Evolutionary conservation across 2,888 invertebrate species (phyloP).

Genomic region (Dichetophora obliterata): DNA sequence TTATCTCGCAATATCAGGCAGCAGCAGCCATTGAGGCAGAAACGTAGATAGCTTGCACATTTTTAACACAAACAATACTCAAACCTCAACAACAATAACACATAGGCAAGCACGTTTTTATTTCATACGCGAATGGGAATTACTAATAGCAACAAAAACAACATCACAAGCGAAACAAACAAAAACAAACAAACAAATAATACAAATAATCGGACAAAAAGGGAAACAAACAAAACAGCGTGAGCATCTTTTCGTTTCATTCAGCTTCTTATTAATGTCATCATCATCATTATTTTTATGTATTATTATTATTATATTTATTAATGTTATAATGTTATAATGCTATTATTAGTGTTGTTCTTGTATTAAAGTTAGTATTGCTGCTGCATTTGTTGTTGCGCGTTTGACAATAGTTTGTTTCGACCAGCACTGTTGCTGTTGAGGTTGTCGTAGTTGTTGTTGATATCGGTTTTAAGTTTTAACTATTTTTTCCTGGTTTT

Average conservation of each 20-base stretch:
- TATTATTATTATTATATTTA: conserved; percentile 3
- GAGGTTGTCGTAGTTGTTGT: background rate
- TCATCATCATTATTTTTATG: background rate
- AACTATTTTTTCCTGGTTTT: conserved; percentile 16
- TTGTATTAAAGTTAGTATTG: background rate
- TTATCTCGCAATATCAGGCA: background rate
- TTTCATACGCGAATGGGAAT: conserved; percentile 38
- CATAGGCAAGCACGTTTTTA: conserved; percentile 37
- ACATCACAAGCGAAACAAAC: background rate
- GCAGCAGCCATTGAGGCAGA: background rate
- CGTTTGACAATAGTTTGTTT: conserved; percentile 9
- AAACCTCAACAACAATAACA: background rate
- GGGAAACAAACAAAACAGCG: conserved; percentile 19
- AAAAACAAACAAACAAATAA: background rate
- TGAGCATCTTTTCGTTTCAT: conserved; percentile 38
- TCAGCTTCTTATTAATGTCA: background rate
- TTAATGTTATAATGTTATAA: background rate
- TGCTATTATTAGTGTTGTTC: conserved; percentile 12
- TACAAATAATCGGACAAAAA: background rate
- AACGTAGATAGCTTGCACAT: background rate
- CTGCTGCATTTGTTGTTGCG: background rate
- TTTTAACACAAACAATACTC: background rate
- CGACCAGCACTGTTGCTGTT: background rate
- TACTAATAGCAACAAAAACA: conserved; percentile 6
- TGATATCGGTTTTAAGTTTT: conserved; percentile 3